A percentile compares a stretch with the other conserved stretches of the same genome.
Conservation (phyloP, 2,888 invertebrate genomes). For the Caenorhabditis angaria region DNA sequence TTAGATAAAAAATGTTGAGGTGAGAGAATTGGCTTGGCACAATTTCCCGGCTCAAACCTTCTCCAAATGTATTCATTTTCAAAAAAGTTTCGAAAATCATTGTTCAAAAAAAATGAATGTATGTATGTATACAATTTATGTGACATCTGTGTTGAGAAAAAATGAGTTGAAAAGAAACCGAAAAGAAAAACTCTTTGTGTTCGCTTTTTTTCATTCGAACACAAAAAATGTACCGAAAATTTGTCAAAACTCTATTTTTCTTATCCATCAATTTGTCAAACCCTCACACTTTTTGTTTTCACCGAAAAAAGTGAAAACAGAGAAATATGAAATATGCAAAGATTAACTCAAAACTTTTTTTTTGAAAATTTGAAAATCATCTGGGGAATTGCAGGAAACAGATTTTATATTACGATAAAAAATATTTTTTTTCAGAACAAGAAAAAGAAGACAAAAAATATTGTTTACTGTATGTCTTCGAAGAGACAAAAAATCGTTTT, state of each 20-base stretch:
- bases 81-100: no score
- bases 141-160: no score
- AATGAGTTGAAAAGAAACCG: no score
- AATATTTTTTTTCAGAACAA: background rate
- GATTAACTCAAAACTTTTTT: background rate
- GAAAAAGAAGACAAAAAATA: background rate
- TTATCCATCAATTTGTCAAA: conserved; percentile 2
- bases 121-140: no score
- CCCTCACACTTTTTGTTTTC: background rate
- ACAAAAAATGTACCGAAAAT: background rate
- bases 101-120: no score
- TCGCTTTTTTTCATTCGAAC: background rate
- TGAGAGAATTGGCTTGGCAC: no score
- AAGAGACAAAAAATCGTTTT: background rate
- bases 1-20: no score
- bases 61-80: no score
- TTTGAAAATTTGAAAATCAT: background rate
- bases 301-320: background rate
- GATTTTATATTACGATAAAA: background rate
- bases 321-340: background rate
- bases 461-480: conserved; percentile 2
- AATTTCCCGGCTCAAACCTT: no score
- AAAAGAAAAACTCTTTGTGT: no score
- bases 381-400: background rate
- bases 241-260: no score